These are phyloP conservation scores for Listronotus bonariensis DNA, from an alignment of 1,140 invertebrate genomes.

Conservation along the genomic window DNA sequence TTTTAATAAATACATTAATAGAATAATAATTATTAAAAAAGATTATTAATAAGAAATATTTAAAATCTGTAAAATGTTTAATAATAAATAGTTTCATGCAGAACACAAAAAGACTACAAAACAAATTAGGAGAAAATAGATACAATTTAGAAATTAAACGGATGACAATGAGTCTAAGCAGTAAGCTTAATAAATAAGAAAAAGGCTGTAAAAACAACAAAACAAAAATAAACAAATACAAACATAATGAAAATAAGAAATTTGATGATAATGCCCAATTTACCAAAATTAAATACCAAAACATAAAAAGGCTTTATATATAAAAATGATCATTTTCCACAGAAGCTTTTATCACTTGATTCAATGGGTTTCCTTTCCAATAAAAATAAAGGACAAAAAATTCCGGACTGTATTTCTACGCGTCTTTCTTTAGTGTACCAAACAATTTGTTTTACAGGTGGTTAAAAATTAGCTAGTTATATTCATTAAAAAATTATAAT, in stretches of 20 bases:
- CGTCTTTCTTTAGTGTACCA: no score
- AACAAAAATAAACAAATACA: slow-evolving; percentile 31
- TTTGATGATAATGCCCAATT: slow-evolving; percentile 34
- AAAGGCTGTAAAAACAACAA: slow-evolving; percentile 27
- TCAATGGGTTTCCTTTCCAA: no score
- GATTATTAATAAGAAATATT: slow-evolving; percentile 5
- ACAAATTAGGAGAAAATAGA: slow-evolving; percentile 25
- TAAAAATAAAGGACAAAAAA: no score
- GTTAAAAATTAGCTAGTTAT: no score
- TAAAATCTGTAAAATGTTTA: slow-evolving; percentile 19
- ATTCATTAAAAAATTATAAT: no score
- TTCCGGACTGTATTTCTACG: no score
- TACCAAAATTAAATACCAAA: slow-evolving; percentile 2
- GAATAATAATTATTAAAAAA: slow-evolving; percentile 22
- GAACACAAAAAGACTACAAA: slow-evolving; percentile 20
- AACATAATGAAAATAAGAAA: slow-evolving; percentile 34
- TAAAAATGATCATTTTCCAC: no score
- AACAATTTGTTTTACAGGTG: no score
- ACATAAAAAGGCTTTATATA: no score
- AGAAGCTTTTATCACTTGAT: no score
- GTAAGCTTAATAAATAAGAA: slow-evolving; percentile 41
- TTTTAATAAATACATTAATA: background rate
- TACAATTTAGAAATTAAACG: slow-evolving; percentile 30
- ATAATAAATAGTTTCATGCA: slow-evolving; percentile 34
- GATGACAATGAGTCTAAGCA: slow-evolving; percentile 44